Evolutionary conservation across 2,797 vertebrate genomes (phyloP).

Genomic region (Numenius phaeopus): DNA sequence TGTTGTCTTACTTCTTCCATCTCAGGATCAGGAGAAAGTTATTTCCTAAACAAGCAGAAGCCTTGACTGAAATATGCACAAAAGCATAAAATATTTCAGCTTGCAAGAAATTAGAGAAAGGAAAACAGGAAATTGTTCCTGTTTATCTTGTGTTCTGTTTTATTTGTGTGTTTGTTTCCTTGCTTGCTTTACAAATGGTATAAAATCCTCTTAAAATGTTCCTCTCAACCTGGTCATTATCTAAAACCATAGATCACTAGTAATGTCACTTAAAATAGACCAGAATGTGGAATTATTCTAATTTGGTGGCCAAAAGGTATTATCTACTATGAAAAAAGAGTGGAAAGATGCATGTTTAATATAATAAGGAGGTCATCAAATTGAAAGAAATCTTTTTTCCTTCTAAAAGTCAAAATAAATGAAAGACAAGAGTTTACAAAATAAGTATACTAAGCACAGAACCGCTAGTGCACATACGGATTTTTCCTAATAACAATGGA

Average conservation of each 20-base stretch:
- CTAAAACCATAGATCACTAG: constrained; percentile 20
- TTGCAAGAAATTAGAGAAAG: constrained; percentile 41
- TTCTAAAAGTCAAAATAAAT: neutral
- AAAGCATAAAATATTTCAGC: neutral
- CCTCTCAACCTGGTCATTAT: constrained; percentile 32
- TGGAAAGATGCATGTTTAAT: neutral
- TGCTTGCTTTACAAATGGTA: constrained; percentile 7
- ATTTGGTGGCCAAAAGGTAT: neutral
- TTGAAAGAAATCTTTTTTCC: neutral
- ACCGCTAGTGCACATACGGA: neutral
- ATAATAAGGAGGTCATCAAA: neutral
- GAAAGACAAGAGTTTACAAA: neutral
- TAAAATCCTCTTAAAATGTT: constrained; percentile 35
- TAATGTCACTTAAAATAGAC: constrained; percentile 3
- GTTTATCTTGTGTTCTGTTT: constrained; percentile 20
- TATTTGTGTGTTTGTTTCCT: neutral
- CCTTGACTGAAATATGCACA: neutral
- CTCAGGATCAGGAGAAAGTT: neutral
- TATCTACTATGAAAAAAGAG: constrained; percentile 15
- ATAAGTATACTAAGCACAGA: neutral
- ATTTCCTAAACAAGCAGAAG: neutral
- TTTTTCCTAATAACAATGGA: neutral
- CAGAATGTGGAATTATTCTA: neutral
- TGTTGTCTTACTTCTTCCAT: neutral
- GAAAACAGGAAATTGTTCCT: neutral